Evolutionary conservation across 2,888 invertebrate species (phyloP).

Genomic region (Eudemis profundana): DNA sequence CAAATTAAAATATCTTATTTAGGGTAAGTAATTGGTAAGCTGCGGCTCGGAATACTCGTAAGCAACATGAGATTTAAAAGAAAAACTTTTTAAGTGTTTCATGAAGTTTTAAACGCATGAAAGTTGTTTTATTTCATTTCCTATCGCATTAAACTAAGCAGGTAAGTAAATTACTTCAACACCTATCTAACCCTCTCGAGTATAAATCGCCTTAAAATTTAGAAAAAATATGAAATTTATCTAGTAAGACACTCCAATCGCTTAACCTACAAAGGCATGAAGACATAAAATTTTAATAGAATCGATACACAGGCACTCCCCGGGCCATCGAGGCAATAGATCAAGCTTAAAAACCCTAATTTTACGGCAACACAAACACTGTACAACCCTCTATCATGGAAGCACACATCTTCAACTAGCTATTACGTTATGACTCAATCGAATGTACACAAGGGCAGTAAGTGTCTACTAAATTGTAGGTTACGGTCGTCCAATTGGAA

Average conservation of each 20-base stretch:
- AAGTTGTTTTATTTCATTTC: too few relatives aligned
- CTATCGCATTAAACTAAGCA: too few relatives aligned
- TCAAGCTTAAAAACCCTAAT: conserved; percentile 71
- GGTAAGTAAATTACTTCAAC: too few relatives aligned
- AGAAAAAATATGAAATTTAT: conserved; percentile 8
- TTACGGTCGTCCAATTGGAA: conserved; percentile 58
- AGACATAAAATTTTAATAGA: conserved; percentile 38
- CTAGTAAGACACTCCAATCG: conserved; percentile 9
- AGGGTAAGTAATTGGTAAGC: too few relatives aligned
- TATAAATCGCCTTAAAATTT: too few relatives aligned
- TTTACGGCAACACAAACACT: conserved; percentile 64
- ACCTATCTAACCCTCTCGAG: too few relatives aligned
- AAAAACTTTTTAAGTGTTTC: too few relatives aligned
- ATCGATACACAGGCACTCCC: conserved; percentile 41
- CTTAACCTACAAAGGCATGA: conserved; percentile 9
- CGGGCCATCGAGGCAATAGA: conserved; percentile 69
- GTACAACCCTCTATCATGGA: conserved; percentile 65
- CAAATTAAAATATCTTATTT: too few relatives aligned
- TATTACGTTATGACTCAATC: conserved; percentile 81
- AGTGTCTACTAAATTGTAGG: conserved; percentile 78
- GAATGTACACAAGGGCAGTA: conserved; percentile 66
- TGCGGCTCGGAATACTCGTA: too few relatives aligned
- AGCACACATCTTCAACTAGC: conserved; percentile 69
- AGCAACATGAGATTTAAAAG: too few relatives aligned
- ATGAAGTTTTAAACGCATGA: too few relatives aligned